A percentile compares a stretch with the other conserved stretches of the same genome.
Conservation (phyloP, 2,113 vertebrate species). For the Catharus fuscescens region DNA sequence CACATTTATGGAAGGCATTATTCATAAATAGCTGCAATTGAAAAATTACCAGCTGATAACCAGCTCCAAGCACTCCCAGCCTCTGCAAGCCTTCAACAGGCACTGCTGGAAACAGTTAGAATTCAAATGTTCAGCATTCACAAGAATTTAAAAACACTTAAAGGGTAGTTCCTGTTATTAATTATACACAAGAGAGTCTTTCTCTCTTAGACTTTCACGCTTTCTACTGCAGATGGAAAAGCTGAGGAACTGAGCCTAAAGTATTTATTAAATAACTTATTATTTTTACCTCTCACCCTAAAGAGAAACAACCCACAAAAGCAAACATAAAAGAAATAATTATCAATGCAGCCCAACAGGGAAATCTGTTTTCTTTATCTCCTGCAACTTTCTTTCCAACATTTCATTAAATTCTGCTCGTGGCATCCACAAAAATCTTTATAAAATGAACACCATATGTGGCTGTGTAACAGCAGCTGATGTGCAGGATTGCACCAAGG, state of each 20-base stretch:
- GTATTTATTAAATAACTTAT: neutral
- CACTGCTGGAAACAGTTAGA: neutral
- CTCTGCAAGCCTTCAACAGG: neutral
- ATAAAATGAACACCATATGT: neutral
- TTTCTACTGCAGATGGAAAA: neutral
- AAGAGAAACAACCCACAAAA: neutral
- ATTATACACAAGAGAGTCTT: neutral
- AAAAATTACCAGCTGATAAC: neutral
- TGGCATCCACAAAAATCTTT: neutral
- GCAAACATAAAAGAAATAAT: neutral
- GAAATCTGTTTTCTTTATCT: neutral
- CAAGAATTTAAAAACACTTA: neutral
- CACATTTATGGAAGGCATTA: neutral
- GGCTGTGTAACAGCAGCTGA: neutral
- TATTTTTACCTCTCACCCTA: conserved; percentile 8
- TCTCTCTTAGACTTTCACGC: neutral
- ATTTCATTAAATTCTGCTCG: neutral
- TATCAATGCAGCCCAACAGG: neutral
- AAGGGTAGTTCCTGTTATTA: neutral
- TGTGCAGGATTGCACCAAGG: neutral
- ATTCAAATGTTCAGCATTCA: neutral
- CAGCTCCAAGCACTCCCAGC: neutral
- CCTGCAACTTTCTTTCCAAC: neutral
- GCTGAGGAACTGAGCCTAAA: neutral
- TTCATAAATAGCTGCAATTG: neutral